Evolutionary conservation across 2,888 invertebrate genomes (phyloP).

Genomic region (Biston stratarius): DNA sequence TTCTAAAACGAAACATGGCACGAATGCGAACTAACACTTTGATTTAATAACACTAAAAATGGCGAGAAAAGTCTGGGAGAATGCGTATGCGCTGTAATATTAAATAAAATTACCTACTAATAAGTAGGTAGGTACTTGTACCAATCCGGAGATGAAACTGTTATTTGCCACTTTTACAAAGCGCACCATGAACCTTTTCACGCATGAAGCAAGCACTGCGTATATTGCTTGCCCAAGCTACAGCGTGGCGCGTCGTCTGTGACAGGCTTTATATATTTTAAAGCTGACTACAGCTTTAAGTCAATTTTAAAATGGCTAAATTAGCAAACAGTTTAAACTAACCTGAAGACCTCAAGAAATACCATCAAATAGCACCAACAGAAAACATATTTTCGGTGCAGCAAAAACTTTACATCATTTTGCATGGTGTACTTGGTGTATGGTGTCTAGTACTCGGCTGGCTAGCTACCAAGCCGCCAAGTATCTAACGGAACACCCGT

Average conservation of each 20-base stretch:
- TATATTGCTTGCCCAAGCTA: background rate
- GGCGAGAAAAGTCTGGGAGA: background rate
- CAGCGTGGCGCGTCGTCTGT: background rate
- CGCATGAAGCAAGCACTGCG: background rate
- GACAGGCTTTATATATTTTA: background rate
- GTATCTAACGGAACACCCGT: background rate
- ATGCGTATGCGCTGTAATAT: background rate
- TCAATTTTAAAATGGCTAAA: no score
- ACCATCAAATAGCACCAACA: no score
- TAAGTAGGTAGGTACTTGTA: no score
- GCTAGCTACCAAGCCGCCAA: background rate
- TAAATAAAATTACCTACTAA: no score
- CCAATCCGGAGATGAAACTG: no score
- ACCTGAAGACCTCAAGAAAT: background rate
- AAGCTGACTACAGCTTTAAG: background rate
- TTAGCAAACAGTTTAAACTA: background rate
- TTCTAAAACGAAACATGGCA: conserved; percentile 8
- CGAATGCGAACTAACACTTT: conserved; percentile 3
- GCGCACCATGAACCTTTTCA: no score
- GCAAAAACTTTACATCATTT: no score
- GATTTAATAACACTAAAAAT: background rate
- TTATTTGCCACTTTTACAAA: no score
- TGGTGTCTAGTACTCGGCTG: no score
- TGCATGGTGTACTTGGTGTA: no score
- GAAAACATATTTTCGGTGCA: no score